Percentiles rank a stretch among this genome's conserved stretches.
Conservation (phyloP, 1,140 invertebrate genomes). For the Monomorium pharaonis region DNA sequence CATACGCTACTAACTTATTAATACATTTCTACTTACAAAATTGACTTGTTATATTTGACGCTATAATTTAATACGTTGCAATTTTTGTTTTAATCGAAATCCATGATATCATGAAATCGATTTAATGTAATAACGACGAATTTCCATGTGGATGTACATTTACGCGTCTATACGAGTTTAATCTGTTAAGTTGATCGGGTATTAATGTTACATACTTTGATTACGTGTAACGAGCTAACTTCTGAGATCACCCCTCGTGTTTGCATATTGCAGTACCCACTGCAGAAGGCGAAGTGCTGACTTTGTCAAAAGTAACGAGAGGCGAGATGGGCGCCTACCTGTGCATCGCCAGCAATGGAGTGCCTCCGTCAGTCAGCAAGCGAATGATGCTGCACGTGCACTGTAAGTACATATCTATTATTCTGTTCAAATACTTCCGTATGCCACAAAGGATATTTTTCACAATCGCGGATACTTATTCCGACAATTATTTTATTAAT, state of each 20-base stretch:
- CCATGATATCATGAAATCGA: neutral
- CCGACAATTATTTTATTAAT: neutral
- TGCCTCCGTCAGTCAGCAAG: slow-evolving; percentile 92
- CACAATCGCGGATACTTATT: neutral
- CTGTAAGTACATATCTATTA: slow-evolving; percentile 88
- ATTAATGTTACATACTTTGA: slow-evolving; percentile 46
- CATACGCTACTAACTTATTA: neutral
- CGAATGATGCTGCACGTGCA: slow-evolving; percentile 93
- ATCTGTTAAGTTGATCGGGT: slow-evolving; percentile 25
- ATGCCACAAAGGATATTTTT: slow-evolving; percentile 4
- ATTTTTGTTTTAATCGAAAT: too few species aligned
- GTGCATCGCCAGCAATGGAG: slow-evolving; percentile 91
- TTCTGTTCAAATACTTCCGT: neutral
- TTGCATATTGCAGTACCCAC: slow-evolving; percentile 85
- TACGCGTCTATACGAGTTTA: neutral
- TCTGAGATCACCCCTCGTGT: slow-evolving; percentile 17
- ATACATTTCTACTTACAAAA: neutral
- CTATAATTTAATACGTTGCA: neutral
- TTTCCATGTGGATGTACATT: slow-evolving; percentile 20
- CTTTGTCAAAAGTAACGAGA: slow-evolving; percentile 91
- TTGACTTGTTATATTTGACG: neutral
- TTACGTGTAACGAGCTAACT: slow-evolving; percentile 38
- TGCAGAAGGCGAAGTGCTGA: slow-evolving; percentile 91
- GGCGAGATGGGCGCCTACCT: slow-evolving; percentile 95
- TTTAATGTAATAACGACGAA: slow-evolving; percentile 10